Percentiles rank a stretch among this genome's conserved stretches.
phyloP scores from a whole-genome alignment of 2,113 vertebrate species.

The Poeciliopsis prolifica region DNA sequence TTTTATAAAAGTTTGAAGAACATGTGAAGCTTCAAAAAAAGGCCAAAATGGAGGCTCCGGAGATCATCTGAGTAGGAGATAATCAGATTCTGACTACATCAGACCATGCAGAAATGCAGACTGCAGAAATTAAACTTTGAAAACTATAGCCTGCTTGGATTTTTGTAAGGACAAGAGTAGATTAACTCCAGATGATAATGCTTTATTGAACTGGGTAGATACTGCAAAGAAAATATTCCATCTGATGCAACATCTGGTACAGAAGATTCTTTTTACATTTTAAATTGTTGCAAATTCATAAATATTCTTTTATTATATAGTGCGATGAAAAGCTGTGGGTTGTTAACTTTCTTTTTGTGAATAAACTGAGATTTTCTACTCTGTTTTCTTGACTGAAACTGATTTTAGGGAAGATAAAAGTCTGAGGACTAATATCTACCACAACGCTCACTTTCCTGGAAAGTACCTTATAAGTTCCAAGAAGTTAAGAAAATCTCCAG shows the following conservation, averaged over 20 bases:
- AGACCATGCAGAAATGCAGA: background rate
- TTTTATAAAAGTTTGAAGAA: background rate
- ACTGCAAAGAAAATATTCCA: background rate
- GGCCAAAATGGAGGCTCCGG: background rate
- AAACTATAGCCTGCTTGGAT: background rate
- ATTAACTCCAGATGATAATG: background rate
- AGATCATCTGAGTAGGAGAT: background rate
- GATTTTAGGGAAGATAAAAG: background rate
- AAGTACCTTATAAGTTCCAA: background rate
- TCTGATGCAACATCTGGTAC: background rate
- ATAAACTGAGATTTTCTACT: background rate
- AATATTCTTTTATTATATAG: background rate
- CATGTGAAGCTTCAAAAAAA: background rate
- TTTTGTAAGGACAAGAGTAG: background rate
- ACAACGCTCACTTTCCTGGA: background rate
- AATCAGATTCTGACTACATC: background rate
- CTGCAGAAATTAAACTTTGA: background rate
- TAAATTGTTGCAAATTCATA: background rate
- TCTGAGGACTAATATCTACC: background rate
- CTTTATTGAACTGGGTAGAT: background rate
- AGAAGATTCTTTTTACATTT: background rate
- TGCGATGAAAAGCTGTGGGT: background rate
- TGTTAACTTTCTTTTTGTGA: background rate
- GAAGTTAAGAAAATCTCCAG: background rate
- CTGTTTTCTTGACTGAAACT: background rate